Percentiles rank a stretch among this genome's conserved stretches.
These are phyloP conservation scores for Halictus rubicundus DNA, from an alignment of 1,140 invertebrate genomes.

Conservation along the genomic window DNA sequence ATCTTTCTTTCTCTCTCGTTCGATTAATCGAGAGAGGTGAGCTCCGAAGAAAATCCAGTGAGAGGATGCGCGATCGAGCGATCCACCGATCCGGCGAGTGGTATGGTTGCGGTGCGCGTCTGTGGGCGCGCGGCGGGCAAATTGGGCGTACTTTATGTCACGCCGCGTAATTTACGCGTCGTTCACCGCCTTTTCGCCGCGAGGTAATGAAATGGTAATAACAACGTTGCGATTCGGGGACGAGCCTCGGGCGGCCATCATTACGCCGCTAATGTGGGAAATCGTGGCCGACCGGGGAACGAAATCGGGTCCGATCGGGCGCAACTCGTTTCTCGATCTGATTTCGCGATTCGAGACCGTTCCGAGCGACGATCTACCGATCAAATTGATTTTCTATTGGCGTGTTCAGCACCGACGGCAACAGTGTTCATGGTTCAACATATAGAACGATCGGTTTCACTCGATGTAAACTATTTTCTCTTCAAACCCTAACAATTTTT, in stretches of 20 bases:
- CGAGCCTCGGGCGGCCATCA: constrained; percentile 47
- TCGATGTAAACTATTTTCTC: too few species aligned
- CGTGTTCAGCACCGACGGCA: too few species aligned
- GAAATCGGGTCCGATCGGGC: constrained; percentile 15
- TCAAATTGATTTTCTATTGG: too few species aligned
- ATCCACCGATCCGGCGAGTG: too few species aligned
- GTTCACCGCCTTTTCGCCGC: constrained; percentile 55
- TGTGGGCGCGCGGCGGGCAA: constrained; percentile 23
- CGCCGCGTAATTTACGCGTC: constrained; percentile 61
- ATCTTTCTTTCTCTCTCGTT: background rate
- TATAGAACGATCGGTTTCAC: too few species aligned
- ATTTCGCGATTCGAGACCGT: background rate
- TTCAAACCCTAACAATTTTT: too few species aligned
- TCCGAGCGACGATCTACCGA: too few species aligned
- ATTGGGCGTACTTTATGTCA: constrained; percentile 64
- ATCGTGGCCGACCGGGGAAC: constrained; percentile 30
- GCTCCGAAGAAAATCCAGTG: background rate
- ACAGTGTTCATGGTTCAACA: too few species aligned
- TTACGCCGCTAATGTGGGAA: constrained; percentile 64
- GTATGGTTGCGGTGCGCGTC: background rate
- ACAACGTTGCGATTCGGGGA: constrained; percentile 63
- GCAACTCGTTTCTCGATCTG: background rate
- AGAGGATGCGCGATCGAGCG: background rate
- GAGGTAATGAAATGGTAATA: constrained; percentile 66
- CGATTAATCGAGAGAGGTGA: background rate